These are phyloP conservation scores for Iphiclides podalirius DNA, from an alignment of 2,888 invertebrate species.

Conservation along the genomic window DNA sequence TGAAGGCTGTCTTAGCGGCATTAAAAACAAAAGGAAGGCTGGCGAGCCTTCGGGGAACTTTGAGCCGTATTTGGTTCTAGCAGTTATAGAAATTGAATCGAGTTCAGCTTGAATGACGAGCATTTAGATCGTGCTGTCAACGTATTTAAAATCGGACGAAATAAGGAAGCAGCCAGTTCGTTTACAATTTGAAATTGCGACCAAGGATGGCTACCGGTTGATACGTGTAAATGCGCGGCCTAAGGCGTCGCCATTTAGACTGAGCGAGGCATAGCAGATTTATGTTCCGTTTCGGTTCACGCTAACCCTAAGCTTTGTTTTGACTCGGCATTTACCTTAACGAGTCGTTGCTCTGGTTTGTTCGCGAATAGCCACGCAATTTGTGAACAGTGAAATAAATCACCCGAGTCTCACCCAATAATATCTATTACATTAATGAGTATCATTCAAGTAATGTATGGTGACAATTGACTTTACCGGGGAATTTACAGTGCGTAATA, in stretches of 20 bases:
- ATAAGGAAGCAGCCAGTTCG: constrained; percentile 33
- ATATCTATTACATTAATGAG: constrained; percentile 6
- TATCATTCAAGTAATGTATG: constrained; percentile 1
- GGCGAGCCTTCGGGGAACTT: constrained; percentile 33
- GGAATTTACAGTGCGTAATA: no score
- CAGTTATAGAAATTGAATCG: constrained; percentile 40
- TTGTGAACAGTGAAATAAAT: constrained; percentile 27
- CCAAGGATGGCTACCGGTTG: constrained; percentile 41
- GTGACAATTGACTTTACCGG: constrained; percentile 1
- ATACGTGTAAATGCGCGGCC: constrained; percentile 40
- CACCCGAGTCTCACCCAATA: constrained; percentile 4
- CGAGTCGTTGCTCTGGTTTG: constrained; percentile 25
- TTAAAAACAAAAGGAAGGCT: constrained; percentile 44
- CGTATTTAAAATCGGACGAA: constrained; percentile 30
- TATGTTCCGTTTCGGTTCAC: constrained; percentile 50
- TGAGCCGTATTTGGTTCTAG: constrained; percentile 41
- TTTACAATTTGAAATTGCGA: constrained; percentile 25
- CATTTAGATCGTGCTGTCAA: constrained; percentile 26
- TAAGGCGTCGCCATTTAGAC: constrained; percentile 50
- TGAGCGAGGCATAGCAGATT: constrained; percentile 46
- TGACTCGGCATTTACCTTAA: constrained; percentile 35
- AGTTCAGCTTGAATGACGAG: constrained; percentile 31
- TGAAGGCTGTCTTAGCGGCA: constrained; percentile 44
- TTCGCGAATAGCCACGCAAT: constrained; percentile 28
- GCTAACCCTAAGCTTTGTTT: constrained; percentile 48